Percentiles rank a stretch among this genome's conserved stretches.
Conservation (phyloP, 53 echinoderm and acorn worm species). For the Echinarachnius parma region DNA sequence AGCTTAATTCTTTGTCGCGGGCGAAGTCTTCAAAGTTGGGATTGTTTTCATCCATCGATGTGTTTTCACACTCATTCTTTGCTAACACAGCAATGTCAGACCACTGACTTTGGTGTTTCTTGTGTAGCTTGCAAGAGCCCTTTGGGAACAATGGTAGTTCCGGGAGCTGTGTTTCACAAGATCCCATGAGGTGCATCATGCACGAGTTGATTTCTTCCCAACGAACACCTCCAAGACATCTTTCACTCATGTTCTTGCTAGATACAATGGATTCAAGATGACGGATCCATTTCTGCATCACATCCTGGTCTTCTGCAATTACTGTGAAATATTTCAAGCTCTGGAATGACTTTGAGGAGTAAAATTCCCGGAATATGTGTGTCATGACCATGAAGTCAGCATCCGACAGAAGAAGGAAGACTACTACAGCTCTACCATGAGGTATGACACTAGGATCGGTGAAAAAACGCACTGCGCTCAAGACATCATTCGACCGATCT, state of each 20-base stretch:
- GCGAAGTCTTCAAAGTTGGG: conserved; percentile 24
- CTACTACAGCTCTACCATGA: conserved; percentile 39
- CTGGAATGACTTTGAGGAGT: conserved; percentile 21
- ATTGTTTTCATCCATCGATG: conserved; percentile 27
- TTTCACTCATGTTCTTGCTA: conserved; percentile 17
- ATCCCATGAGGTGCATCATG: conserved; percentile 45
- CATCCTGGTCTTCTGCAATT: conserved; percentile 32
- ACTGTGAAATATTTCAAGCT: conserved; percentile 33
- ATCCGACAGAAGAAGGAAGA: conserved; percentile 61
- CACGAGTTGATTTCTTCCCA: conserved; percentile 14
- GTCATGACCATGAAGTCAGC: conserved; percentile 54
- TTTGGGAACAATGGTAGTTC: conserved; percentile 2
- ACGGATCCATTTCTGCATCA: conserved; percentile 13
- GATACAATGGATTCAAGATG: conserved; percentile 3
- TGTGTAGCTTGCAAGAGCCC: background rate
- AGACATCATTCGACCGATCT: conserved; percentile 49
- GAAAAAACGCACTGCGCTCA: conserved; percentile 54
- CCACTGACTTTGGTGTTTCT: conserved; percentile 34
- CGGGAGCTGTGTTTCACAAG: conserved; percentile 15
- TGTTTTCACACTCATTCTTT: conserved; percentile 33
- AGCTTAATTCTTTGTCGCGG: background rate
- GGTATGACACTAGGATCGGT: conserved; percentile 60
- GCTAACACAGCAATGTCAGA: conserved; percentile 22
- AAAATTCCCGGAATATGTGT: conserved; percentile 55
- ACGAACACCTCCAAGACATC: conserved; percentile 15